phyloP scores from a whole-genome alignment of 2,888 invertebrate genomes.

The Cephus rjabovi region DNA sequence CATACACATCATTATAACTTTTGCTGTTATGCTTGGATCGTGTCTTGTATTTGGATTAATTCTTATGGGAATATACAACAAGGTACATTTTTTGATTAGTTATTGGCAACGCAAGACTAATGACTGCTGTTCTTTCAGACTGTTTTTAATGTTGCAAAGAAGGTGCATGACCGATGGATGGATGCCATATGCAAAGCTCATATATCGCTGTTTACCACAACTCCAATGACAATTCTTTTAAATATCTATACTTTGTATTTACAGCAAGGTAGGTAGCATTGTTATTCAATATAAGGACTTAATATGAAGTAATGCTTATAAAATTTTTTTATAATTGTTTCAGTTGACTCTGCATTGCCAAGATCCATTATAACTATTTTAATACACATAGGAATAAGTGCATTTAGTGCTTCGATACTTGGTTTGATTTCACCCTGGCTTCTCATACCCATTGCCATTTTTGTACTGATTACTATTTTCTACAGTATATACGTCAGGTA shows the following conservation, averaged over 20 bases:
- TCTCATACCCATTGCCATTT: slow-evolving; percentile 64
- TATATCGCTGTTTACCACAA: slow-evolving; percentile 68
- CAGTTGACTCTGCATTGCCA: slow-evolving; percentile 71
- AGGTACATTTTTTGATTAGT: slow-evolving; percentile 26
- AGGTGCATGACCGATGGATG: slow-evolving; percentile 68
- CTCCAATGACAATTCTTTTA: slow-evolving; percentile 68
- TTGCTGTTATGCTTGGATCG: slow-evolving; percentile 37
- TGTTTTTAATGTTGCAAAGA: slow-evolving; percentile 68
- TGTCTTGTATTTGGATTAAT: slow-evolving; percentile 34
- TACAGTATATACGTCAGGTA: slow-evolving; percentile 62
- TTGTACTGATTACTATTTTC: slow-evolving; percentile 60
- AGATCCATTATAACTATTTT: slow-evolving; percentile 69
- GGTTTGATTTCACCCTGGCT: slow-evolving; percentile 67
- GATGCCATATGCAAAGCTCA: slow-evolving; percentile 66
- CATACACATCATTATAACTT: slow-evolving; percentile 32
- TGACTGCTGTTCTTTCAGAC: slow-evolving; percentile 34
- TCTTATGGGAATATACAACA: slow-evolving; percentile 37
- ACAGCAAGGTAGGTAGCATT: slow-evolving; percentile 66
- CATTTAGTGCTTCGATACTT: slow-evolving; percentile 67
- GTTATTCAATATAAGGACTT: slow-evolving; percentile 7
- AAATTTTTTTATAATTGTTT: slow-evolving; percentile 28
- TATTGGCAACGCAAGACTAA: not conserved
- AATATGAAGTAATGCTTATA: not conserved
- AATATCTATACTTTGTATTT: slow-evolving; percentile 70
- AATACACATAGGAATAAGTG: slow-evolving; percentile 68